phyloP scores from a whole-genome alignment of 2,888 invertebrate species.

The Folsomia candida region DNA sequence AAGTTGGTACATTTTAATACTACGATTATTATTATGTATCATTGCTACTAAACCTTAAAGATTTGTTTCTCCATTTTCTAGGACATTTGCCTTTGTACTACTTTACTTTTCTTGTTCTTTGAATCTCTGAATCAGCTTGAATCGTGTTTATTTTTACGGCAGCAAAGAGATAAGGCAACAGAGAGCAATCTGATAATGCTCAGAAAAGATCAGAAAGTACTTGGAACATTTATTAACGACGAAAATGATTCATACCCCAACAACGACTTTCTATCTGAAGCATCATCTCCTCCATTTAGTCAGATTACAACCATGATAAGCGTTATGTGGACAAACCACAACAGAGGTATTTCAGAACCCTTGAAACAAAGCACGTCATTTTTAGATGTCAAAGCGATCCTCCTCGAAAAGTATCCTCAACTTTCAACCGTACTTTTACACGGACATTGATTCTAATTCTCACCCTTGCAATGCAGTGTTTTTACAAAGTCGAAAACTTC shows the following conservation, averaged over 20 bases:
- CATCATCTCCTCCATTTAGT: constrained; percentile 40
- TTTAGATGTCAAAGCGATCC: constrained; percentile 29
- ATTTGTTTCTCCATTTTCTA: background rate
- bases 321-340: too few species aligned
- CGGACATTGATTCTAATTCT: background rate
- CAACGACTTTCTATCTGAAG: constrained; percentile 30
- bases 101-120: too few species aligned
- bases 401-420: background rate
- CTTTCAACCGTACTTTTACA: background rate
- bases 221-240: background rate
- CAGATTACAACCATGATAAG: constrained; percentile 39
- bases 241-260: constrained; percentile 17
- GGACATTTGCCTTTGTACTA: too few species aligned
- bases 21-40: constrained; percentile 8
- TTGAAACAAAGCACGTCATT: background rate
- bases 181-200: too few species aligned
- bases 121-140: too few species aligned
- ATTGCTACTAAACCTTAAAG: background rate
- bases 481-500: too few species aligned
- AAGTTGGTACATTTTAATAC: background rate
- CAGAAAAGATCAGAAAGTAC: too few species aligned
- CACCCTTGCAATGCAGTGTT: background rate
- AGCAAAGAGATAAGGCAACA: too few species aligned
- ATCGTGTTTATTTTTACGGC: too few species aligned
- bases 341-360: background rate